A percentile compares a stretch with the other conserved stretches of the same genome.
Evolutionary conservation across 1,140 invertebrate species (phyloP).

Genomic region (Cyclina sinensis): DNA sequence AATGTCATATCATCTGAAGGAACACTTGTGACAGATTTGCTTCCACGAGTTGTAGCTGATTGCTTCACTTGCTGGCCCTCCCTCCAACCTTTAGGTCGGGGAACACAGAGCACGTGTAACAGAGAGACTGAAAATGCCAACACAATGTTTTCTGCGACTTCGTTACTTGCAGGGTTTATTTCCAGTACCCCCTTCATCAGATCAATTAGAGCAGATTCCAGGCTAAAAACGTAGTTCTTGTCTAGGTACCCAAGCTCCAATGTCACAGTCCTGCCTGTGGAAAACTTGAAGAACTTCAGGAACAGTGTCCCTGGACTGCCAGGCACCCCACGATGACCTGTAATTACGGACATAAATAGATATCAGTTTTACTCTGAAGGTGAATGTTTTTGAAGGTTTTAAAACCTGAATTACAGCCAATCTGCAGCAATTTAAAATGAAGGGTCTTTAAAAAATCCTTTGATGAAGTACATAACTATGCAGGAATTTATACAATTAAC

Average conservation of each 20-base stretch:
- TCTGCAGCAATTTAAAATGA: not conserved
- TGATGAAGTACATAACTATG: no score
- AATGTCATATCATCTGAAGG: slow-evolving; percentile 49
- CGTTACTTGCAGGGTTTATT: slow-evolving; percentile 30
- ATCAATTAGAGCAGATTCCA: slow-evolving; percentile 25
- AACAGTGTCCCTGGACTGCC: slow-evolving; percentile 29
- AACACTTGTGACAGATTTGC: not conserved
- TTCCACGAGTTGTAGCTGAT: not conserved
- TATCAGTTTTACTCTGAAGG: no score
- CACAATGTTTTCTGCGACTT: slow-evolving; percentile 73
- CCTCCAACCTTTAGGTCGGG: slow-evolving; percentile 45
- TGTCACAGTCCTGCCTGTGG: not conserved
- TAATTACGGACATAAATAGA: not conserved
- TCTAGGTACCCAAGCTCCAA: slow-evolving; percentile 22
- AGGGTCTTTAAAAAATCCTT: not conserved
- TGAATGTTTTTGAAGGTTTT: not conserved
- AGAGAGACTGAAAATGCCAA: slow-evolving; percentile 74
- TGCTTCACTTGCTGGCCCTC: slow-evolving; percentile 35
- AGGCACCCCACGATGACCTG: not conserved
- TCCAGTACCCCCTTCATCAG: slow-evolving; percentile 28
- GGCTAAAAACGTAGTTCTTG: slow-evolving; percentile 1
- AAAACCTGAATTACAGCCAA: not conserved
- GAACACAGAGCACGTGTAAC: slow-evolving; percentile 73
- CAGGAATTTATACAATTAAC: no score
- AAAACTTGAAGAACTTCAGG: slow-evolving; percentile 46